A percentile compares a stretch with the other conserved stretches of the same genome.
These are phyloP conservation scores for Penaeus chinensis DNA, from an alignment of 1,140 invertebrate genomes.

Conservation along the genomic window DNA sequence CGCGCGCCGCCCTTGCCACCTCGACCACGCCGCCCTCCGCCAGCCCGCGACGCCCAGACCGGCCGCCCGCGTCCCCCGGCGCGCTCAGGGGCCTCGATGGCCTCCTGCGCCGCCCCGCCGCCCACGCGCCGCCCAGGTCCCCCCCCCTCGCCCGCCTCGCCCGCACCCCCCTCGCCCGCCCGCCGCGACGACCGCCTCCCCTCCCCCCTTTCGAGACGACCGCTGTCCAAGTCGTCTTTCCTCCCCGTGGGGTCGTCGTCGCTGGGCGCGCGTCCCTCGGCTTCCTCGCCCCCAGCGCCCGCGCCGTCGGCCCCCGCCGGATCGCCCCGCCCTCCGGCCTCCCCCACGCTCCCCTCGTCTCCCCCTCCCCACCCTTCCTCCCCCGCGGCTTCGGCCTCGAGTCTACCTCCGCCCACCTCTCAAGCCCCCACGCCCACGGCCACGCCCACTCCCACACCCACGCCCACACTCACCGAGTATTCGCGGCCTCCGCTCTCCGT, in stretches of 20 bases:
- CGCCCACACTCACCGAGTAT: too few species aligned
- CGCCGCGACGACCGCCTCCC: neutral
- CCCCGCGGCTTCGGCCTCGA: neutral
- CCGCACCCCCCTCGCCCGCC: neutral
- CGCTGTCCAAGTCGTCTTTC: too few species aligned
- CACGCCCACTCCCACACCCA: too few species aligned
- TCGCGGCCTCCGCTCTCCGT: neutral
- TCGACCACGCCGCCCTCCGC: neutral
- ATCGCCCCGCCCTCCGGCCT: neutral
- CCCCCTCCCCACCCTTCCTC: neutral
- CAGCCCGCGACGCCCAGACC: neutral
- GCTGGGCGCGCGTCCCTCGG: too few species aligned
- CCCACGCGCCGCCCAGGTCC: neutral
- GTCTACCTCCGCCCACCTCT: neutral
- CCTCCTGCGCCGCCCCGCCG: neutral
- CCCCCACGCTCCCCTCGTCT: neutral
- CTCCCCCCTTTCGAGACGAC: neutral
- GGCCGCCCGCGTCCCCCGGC: constrained; percentile 3
- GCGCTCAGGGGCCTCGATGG: neutral
- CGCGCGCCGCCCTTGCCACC: neutral
- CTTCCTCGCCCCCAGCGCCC: neutral
- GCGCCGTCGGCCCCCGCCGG: neutral
- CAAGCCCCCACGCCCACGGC: neutral
- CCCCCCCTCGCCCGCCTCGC: too few species aligned
- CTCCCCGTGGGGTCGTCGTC: neutral